Base-by-base conservation (phyloP, 2,113 vertebrate species). In the Labeo catla region DNA sequence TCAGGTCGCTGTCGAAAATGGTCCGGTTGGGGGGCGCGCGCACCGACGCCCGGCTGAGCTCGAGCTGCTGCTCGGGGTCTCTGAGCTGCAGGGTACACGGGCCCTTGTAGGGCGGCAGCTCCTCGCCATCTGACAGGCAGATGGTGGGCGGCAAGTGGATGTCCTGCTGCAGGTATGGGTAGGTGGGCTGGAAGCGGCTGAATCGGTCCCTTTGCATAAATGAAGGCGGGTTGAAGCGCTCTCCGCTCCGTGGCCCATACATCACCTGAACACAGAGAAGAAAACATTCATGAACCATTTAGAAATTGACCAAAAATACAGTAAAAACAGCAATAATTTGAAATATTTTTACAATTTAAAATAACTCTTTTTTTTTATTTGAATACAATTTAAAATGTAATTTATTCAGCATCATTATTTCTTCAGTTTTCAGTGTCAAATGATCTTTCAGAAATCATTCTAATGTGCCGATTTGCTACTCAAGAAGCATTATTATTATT, bases 61-160 rank as follows among this genome's bases (percentile, higher is more conserved):
- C 98, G 95, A 98, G 96, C 93, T 99, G 98, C 92, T 99, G 98
- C 87, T 99, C 98, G 0, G 97, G 97, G 94, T 98, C 97, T 10
- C 98, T 95, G 76, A 99, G 97, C 92, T 98, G 97, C 87, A 99
- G 94, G 1, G 96, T 96, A 90, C 98, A 99, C 0, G 97, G 97
- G 6, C 98, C 98, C 92, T 99, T 97, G 93, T 99, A 99, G 0
- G 98, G 98, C 0, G 97, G 98, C 0, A 97, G 97, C 91, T 99
- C 98, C 88, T 99, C 98, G 3, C 98, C 98, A 0, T 99, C 98
- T 0, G 98, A 99, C 84, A 99, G 95, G 16, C 98, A 98, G 93
- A 99, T 99, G 90, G 97, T 99, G 1, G 98, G 98, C 73, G 98
- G 98, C 88, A 99, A 96, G 95, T 99, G 97, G 3, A 99, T 98